A percentile compares a stretch with the other conserved stretches of the same genome.
phyloP scores from a whole-genome alignment of 2,113 vertebrate species.

The Cryptoleucopteryx plumbea region DNA sequence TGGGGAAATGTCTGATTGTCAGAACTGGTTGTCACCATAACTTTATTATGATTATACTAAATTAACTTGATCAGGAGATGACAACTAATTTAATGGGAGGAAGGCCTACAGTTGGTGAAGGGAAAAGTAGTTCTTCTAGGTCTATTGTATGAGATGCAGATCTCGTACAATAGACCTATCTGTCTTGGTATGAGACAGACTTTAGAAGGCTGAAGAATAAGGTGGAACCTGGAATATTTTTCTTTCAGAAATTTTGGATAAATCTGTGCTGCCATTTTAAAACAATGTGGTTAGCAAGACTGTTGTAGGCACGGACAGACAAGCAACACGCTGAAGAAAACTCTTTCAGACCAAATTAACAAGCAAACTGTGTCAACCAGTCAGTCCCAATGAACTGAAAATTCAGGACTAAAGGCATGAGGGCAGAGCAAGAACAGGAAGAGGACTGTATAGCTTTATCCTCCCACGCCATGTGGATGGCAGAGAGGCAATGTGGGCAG shows the following conservation, averaged over 20 bases:
- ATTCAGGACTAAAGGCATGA: background rate
- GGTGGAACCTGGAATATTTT: background rate
- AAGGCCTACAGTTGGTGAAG: background rate
- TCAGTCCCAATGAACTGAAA: background rate
- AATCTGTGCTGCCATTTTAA: background rate
- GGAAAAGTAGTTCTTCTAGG: background rate
- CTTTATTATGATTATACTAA: background rate
- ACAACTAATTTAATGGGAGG: background rate
- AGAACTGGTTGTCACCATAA: background rate
- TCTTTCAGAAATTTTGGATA: background rate
- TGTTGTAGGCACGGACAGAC: rapidly evolving
- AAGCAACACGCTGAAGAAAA: background rate
- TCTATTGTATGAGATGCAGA: background rate
- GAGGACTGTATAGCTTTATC: background rate
- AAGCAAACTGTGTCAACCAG: background rate
- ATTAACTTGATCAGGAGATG: background rate
- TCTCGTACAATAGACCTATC: background rate
- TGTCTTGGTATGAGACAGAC: background rate
- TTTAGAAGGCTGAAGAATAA: background rate
- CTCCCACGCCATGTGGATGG: background rate
- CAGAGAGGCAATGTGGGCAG: background rate
- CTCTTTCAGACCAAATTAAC: background rate
- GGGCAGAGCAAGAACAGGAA: background rate
- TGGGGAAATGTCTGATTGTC: background rate
- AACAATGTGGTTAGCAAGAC: background rate